phyloP scores from a whole-genome alignment of 2,797 vertebrate genomes.

The Coilia nasus region DNA sequence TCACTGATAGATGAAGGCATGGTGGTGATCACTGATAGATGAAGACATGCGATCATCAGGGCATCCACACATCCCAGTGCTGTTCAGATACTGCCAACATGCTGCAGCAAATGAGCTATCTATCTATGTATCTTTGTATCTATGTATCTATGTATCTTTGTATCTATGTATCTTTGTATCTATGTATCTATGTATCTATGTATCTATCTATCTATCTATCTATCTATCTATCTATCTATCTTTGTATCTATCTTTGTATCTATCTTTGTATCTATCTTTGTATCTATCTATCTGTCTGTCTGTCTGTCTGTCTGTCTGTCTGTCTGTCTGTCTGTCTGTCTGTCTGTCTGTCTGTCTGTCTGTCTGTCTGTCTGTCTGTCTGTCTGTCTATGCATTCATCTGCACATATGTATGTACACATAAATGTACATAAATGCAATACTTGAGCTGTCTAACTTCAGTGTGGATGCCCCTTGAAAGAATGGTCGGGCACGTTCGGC shows the following conservation, averaged over 20 bases:
- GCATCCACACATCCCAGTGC: constrained; percentile 5
- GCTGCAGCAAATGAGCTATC: background rate
- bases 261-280: background rate
- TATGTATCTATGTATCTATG: background rate
- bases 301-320: background rate
- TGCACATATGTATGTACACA: no score
- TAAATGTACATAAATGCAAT: background rate
- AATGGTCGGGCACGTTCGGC: background rate
- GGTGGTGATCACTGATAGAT: no score
- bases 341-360: no score
- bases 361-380: no score
- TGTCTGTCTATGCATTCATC: no score
- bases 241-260: background rate
- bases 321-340: no score
- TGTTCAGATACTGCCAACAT: background rate
- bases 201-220: background rate
- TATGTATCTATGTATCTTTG: background rate
- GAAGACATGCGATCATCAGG: background rate
- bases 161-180: no score
- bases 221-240: background rate
- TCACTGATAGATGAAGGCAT: no score
- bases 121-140: background rate
- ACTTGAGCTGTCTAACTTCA: background rate
- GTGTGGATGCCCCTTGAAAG: background rate
- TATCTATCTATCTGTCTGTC: background rate